These are phyloP conservation scores for Perithous albicinctus DNA, from an alignment of 2,888 invertebrate species.

Conservation along the genomic window DNA sequence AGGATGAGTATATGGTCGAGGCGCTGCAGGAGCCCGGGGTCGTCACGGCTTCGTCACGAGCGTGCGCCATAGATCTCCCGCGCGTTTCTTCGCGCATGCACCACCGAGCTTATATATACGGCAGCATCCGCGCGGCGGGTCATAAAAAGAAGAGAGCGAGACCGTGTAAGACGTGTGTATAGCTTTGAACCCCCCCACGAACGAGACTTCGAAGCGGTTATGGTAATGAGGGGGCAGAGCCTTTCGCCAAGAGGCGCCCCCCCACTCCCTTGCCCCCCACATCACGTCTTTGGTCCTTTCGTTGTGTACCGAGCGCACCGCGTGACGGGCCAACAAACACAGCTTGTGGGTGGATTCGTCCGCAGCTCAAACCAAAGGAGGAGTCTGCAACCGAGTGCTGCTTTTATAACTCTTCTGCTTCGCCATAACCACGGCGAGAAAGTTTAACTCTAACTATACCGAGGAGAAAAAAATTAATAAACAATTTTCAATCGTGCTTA, in stretches of 20 bases:
- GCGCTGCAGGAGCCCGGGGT: constrained; percentile 66
- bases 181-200: constrained; percentile 26
- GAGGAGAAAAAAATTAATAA: neutral
- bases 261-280: no score
- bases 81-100: constrained; percentile 18
- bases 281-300: constrained; percentile 19
- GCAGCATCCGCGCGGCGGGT: constrained; percentile 47
- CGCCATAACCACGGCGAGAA: constrained; percentile 52
- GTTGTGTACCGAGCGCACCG: constrained; percentile 50
- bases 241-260: constrained; percentile 50
- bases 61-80: constrained; percentile 13
- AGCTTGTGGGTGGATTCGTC: constrained; percentile 65
- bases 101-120: no score
- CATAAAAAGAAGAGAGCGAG: neutral
- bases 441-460: neutral
- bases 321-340: constrained; percentile 46
- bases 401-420: constrained; percentile 33
- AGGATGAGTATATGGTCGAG: neutral
- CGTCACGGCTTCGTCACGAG: constrained; percentile 68
- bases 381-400: constrained; percentile 53
- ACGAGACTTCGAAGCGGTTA: constrained; percentile 70
- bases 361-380: constrained; percentile 59
- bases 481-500: neutral
- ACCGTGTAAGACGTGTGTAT: no score
- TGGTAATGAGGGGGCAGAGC: constrained; percentile 73